Evolutionary conservation across 2,888 invertebrate species (phyloP), one percentile per base, ranked within the genome.

Genomic region (Branchellion lobata): DNA sequence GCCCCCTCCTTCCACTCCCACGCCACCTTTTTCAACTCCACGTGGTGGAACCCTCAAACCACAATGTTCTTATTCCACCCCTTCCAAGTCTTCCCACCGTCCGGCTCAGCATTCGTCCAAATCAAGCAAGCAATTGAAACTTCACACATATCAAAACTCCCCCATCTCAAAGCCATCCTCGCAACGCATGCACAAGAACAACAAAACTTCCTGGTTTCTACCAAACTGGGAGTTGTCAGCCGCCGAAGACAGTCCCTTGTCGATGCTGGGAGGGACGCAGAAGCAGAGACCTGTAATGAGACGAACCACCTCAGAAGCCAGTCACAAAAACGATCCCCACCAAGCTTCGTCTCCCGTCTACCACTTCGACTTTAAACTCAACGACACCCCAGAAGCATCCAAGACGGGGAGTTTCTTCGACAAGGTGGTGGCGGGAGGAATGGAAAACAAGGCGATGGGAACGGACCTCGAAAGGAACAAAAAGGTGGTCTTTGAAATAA

Each of bases 221-320:
- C 77, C 77, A 1, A 77, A 77, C 65, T 77, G 77, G 77, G 77
- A 77, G 27, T 29, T 57, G 2, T 65, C 65, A 3, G 77, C 77
- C n/a, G 61, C 65, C n/a, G 77, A 77, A 21, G 57, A 21, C 61
- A 47, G 33, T 33, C 31, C 61, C 24, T 65, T 57, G 1, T 57
- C 77, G 27, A 77, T 57, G 34, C 34, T 77, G 33, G 77, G 77
- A n/a, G 77, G 77, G 0, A 77, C 77, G 21, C 77, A 77, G 36
- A 77, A 77, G 53, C 77, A 77, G 40, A 61, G 77, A 0, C 77
- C 77, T 2, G n/a, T 77, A 8, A 29, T 77, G 57, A 61, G 40
- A 33, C 31, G 77, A 34, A 77, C 77, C 1, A 33, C 33, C 2
- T 77, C 77, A n/a, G 77, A 77, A 36, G 40, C 33, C 24, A 24